These are phyloP conservation scores for Neomonachus schauinslandi DNA, from an alignment of 2,113 vertebrate genomes.

Conservation along the genomic window DNA sequence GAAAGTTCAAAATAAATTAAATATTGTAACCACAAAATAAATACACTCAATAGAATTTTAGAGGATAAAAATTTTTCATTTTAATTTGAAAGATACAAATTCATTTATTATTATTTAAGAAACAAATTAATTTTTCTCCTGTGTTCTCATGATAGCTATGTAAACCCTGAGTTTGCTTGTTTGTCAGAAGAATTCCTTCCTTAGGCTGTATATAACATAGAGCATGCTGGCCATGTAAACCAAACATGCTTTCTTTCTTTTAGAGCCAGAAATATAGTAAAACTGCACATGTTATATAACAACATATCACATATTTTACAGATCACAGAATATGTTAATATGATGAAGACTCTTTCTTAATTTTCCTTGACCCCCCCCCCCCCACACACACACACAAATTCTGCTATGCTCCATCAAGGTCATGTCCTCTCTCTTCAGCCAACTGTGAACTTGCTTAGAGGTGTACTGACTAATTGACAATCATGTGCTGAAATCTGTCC, in stretches of 20 bases:
- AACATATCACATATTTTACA: not conserved
- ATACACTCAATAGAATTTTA: not conserved
- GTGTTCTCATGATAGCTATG: not conserved
- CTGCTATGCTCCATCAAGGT: not conserved
- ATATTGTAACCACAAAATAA: not conserved
- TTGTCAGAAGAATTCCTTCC: not conserved
- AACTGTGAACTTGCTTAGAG: not conserved
- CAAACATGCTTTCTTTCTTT: not conserved
- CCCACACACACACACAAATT: not conserved
- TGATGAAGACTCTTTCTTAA: not conserved
- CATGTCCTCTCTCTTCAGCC: not conserved
- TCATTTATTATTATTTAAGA: not conserved
- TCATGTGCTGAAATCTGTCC: not conserved
- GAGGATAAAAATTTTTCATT: not conserved
- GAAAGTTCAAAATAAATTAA: not conserved
- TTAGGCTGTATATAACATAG: not conserved
- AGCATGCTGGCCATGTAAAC: not conserved
- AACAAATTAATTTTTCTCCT: not conserved
- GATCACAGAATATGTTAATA: not conserved
- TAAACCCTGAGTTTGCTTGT: not conserved
- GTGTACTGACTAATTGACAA: not conserved
- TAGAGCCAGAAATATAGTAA: not conserved
- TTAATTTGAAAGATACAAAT: constrained; percentile 21
- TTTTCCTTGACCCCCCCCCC: not conserved
- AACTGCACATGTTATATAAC: not conserved